These are phyloP conservation scores for Barnardius zonarius DNA, from an alignment of 2,113 vertebrate genomes.

Conservation along the genomic window DNA sequence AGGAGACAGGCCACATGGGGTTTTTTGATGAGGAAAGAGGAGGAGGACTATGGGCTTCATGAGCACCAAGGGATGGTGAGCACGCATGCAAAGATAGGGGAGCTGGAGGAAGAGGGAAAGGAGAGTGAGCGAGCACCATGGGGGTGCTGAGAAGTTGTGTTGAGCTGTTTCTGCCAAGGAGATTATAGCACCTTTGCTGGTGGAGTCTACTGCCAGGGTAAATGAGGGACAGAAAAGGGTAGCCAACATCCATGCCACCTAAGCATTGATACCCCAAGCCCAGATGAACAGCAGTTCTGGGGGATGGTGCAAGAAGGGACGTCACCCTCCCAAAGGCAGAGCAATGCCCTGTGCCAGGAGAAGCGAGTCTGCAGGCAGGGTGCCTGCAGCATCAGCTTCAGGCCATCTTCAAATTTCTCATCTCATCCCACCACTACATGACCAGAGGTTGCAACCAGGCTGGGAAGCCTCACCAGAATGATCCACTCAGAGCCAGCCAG, in stretches of 20 bases:
- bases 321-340: neutral
- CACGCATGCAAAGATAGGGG: neutral
- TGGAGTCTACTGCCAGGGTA: neutral
- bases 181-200: neutral
- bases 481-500: neutral
- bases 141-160: neutral
- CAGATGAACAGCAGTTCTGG: neutral
- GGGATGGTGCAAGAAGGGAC: accelerated
- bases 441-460: neutral
- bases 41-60: neutral
- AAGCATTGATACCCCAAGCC: accelerated
- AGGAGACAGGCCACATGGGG: neutral
- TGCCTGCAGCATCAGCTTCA: neutral
- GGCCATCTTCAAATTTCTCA: neutral
- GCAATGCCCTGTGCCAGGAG: accelerated
- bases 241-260: neutral
- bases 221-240: neutral
- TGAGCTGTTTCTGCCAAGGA: neutral
- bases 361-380: neutral
- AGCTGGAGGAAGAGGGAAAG: neutral
- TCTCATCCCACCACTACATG: accelerated
- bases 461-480: neutral
- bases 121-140: neutral
- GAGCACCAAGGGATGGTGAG: neutral
- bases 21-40: neutral